Evolutionary conservation across 2,888 invertebrate genomes (phyloP).

Genomic region (Caenorhabditis panamensis): DNA sequence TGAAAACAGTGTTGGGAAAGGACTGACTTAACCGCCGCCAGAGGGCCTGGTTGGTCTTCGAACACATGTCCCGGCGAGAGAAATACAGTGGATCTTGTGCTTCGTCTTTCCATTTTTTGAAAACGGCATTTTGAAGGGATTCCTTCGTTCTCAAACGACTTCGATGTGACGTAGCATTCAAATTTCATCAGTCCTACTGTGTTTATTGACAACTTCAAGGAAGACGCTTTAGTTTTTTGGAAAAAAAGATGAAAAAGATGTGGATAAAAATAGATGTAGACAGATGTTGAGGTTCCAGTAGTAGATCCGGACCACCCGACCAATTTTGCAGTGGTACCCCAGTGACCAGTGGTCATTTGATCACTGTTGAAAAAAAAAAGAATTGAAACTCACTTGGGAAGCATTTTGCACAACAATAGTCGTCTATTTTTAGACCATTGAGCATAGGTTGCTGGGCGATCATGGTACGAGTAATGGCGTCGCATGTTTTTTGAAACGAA

Average conservation of each 20-base stretch:
- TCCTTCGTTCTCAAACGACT: conserved; percentile 1
- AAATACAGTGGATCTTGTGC: conserved; percentile 13
- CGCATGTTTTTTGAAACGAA: conserved; percentile 16
- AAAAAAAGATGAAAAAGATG: not conserved
- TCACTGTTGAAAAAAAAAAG: not conserved
- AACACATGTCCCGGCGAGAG: conserved; percentile 23
- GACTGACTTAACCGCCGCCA: conserved; percentile 20
- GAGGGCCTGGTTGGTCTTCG: conserved; percentile 44
- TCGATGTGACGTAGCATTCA: conserved; percentile 12
- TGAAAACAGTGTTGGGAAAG: not conserved
- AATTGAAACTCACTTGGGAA: conserved; percentile 61
- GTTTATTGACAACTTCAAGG: conserved; percentile 17
- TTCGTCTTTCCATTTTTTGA: not conserved
- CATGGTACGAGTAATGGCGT: conserved; percentile 62
- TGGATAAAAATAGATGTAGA: conserved; percentile 14
- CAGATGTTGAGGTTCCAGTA: not conserved
- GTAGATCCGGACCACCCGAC: conserved; percentile 4
- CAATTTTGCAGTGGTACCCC: conserved; percentile 8
- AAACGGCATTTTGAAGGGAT: conserved; percentile 16
- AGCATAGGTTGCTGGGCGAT: conserved; percentile 59
- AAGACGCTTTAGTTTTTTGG: not conserved
- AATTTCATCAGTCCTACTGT: conserved; percentile 26
- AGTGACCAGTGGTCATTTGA: conserved; percentile 37
- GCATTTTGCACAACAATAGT: conserved; percentile 65
- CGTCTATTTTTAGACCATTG: conserved; percentile 64